Evolutionary conservation across 2,888 invertebrate species (phyloP), one percentile per base, ranked within the genome.

Genomic region (Acleris sparsana): DNA sequence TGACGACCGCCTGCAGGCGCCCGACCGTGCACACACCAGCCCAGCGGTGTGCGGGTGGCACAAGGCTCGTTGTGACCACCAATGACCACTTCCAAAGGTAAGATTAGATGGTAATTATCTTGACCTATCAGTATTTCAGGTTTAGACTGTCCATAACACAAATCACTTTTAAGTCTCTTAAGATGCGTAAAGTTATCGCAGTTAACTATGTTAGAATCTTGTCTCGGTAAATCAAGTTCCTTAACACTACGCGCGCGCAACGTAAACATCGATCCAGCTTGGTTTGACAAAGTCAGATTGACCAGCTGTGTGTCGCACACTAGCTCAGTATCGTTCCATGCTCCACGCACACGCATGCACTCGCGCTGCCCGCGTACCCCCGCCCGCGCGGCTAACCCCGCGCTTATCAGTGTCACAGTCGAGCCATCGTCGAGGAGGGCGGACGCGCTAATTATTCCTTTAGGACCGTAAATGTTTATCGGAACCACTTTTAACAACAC

Each of bases 111-210:
- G 48, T 72, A 73, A 69, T 78, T 76, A 52, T 76, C 76, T 33
- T 76, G 76, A 0, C 75, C 77, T 39, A 77, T 74, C 20, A 76
- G 63, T 11, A 76, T 57, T 69, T 77, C 70, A 0, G 75, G 75
- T 56, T 71, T 69, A n/a, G n/a, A 46, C n/a, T 46, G 44, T 44
- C 17, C 22, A 46, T 17, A 29, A 43, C 17, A 43, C 16, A 71
- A 20, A 18, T 48, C 29, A 39, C 62, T 29, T 65, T 39, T 62
- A 9, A 70, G 48, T 53, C 67, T 69, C 20, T 13, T 16, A 52
- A 65, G 43, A 17, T 58, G 29, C 5, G 29, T 49, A 61, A 51
- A 70, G 18, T 67, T 43, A 53, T 65, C 59, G 69, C 61, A 67
- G 52, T 66, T 60, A 56, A 69, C 55, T 56, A 60, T 4, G 39